Evolutionary conservation across 1,140 invertebrate genomes (phyloP), one percentile per base, ranked within the genome.

Genomic region (Cyphomyrmex costatus): DNA sequence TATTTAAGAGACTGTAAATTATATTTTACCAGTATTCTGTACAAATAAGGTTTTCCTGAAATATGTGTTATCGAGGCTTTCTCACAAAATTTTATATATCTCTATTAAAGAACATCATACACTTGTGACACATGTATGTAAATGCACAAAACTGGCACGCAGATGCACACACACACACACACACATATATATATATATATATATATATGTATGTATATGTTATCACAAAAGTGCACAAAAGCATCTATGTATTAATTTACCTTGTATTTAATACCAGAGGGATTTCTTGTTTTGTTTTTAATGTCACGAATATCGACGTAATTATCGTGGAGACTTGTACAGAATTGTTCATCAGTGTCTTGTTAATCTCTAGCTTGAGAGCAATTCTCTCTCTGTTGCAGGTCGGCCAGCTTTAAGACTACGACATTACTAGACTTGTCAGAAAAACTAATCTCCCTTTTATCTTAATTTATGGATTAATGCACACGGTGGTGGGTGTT

Each of bases 361-460:
- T 63, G 65, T 91, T 90, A 91, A 86, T 87, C 90, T 91, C 76
- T 92, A 86, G 92, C 93, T 94, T 94, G 94, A 95, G 94, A 94
- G 94, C 93, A 93, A 92, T 94, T 93, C 90, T 95, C 92, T 95
- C 92, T 95, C 79, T 95, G 95, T 95, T 95, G 88, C 95, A 95
- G 95, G 95, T 95, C 94, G 95, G 95, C 94, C 95, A 95, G 93
- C 94, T 95, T 95, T 95, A 94, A 95, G 95, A 95, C 95, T 95
- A 95, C 95, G 95, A 95, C 95, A 95, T 94, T 95, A 95, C 94
- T 95, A 95, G 94, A 95, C 94, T 92, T 92, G 90, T 93, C 86
- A 92, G 92, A 89, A 86, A 49, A 49, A 92, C 91, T 93, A 92
- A 94, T 92, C 89, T 93, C 87, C 89, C 90, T 92, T 65, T 94